A percentile compares a stretch with the other conserved stretches of the same genome.
Conservation (phyloP, 2,797 vertebrate genomes). For the Siniperca scherzeri region DNA sequence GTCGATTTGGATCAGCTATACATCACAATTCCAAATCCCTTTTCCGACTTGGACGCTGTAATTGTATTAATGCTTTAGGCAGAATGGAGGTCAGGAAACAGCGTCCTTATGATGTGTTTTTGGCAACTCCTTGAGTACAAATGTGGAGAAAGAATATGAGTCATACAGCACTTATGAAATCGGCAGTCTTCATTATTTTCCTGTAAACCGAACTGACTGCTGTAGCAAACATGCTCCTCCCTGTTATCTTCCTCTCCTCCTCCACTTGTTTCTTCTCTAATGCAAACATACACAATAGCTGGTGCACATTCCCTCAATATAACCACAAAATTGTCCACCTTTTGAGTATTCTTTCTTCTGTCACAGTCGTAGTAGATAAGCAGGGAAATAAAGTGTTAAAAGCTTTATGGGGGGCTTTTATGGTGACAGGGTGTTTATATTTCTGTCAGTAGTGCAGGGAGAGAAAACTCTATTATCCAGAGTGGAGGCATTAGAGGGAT, state of each 20-base stretch:
- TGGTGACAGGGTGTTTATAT: constrained; percentile 55
- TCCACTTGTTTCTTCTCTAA: constrained; percentile 13
- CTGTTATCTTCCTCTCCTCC: constrained; percentile 28
- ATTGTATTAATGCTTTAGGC: constrained; percentile 64
- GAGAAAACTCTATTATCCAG: constrained; percentile 75
- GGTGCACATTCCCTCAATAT: neutral
- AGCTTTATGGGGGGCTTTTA: constrained; percentile 35
- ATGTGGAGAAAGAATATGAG: constrained; percentile 30
- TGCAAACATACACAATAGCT: neutral
- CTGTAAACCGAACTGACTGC: constrained; percentile 34
- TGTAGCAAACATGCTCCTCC: constrained; percentile 19
- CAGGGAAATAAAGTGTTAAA: constrained; percentile 42
- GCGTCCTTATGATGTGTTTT: constrained; percentile 36
- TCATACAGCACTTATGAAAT: constrained; percentile 45
- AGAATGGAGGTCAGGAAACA: constrained; percentile 52
- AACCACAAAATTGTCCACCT: constrained; percentile 7
- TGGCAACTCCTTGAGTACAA: constrained; percentile 17
- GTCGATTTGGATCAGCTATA: constrained; percentile 66
- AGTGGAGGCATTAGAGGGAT: constrained; percentile 71
- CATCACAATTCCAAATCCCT: constrained; percentile 55
- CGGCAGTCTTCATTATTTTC: constrained; percentile 42
- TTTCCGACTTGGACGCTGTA: constrained; percentile 36
- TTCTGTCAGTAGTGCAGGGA: constrained; percentile 47
- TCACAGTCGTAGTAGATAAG: constrained; percentile 37
- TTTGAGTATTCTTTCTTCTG: neutral